Conservation (phyloP, 2,888 invertebrate species). For the Teinopalpus imperialis region DNA sequence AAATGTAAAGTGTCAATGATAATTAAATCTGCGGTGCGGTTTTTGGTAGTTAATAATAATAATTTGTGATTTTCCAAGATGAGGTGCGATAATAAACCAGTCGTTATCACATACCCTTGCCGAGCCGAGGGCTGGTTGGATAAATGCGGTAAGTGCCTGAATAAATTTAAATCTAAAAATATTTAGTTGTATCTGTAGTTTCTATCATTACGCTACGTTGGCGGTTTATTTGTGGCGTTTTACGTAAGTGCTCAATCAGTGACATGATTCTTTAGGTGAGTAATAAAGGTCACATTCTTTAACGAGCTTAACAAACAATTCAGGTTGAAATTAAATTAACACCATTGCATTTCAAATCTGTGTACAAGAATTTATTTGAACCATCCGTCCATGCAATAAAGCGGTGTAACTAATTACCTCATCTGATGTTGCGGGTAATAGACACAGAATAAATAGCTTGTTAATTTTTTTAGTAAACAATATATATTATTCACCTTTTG, state of each 20-base stretch:
- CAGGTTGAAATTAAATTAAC: constrained; percentile 18
- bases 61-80: constrained; percentile 51
- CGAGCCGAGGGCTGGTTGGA: constrained; percentile 75
- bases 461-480: constrained; percentile 4
- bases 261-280: constrained; percentile 42
- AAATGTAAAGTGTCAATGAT: constrained; percentile 51
- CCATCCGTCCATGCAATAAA: constrained; percentile 17
- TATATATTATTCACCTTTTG: too few species aligned
- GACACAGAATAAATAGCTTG: constrained; percentile 4
- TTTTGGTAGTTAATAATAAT: constrained; percentile 41
- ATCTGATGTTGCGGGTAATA: constrained; percentile 18
- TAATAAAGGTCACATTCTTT: constrained; percentile 47
- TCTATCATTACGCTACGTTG: constrained; percentile 50
- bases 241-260: constrained; percentile 62
- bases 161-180: constrained; percentile 22
- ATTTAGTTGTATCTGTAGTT: constrained; percentile 31
- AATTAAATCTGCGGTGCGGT: constrained; percentile 32
- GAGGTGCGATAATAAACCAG: constrained; percentile 51
- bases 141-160: constrained; percentile 64
- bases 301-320: constrained; percentile 32
- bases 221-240: constrained; percentile 63
- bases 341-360: constrained; percentile 18
- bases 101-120: constrained; percentile 69
- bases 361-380: constrained; percentile 11
- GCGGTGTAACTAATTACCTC: constrained; percentile 15